A percentile compares a stretch with the other conserved stretches of the same genome.
These are phyloP conservation scores for Cossypha dichroa DNA, from an alignment of 2,797 vertebrate genomes.

Conservation along the genomic window DNA sequence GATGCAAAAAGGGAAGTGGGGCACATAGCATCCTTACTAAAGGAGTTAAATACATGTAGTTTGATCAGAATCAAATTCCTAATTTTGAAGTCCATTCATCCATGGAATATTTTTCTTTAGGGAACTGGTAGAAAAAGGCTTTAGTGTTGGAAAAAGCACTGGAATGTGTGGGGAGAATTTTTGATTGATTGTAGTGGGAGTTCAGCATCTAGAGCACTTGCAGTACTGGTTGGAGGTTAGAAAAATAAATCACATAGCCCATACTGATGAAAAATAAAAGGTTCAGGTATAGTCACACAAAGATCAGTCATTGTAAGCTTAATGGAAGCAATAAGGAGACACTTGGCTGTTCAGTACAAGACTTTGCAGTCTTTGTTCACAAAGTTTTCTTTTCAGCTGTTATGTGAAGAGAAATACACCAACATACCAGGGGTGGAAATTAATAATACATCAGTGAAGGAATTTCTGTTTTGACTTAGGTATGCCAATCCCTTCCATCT, in stretches of 20 bases:
- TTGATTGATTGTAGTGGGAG: not conserved
- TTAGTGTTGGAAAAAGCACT: not conserved
- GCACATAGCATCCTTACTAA: not conserved
- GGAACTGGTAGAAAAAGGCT: not conserved
- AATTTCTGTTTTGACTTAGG: not conserved
- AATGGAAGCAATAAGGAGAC: not conserved
- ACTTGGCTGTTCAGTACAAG: not conserved
- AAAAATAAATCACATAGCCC: not conserved
- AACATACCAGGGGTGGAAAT: not conserved
- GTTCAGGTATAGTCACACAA: not conserved
- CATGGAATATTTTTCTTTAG: not conserved
- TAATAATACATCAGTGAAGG: not conserved
- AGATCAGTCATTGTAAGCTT: not conserved
- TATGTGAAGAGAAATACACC: not conserved
- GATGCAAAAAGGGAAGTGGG: not conserved
- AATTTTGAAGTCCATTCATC: slow-evolving; percentile 3
- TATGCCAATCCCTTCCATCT: not conserved
- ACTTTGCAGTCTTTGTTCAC: not conserved
- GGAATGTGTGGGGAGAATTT: not conserved
- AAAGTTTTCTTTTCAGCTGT: not conserved
- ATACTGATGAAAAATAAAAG: not conserved
- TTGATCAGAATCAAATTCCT: not conserved
- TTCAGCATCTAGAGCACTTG: not conserved
- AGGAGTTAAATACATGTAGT: not conserved
- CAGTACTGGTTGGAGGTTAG: not conserved